phyloP scores from a whole-genome alignment of 2,113 vertebrate genomes.

The Zosterops borbonicus region DNA sequence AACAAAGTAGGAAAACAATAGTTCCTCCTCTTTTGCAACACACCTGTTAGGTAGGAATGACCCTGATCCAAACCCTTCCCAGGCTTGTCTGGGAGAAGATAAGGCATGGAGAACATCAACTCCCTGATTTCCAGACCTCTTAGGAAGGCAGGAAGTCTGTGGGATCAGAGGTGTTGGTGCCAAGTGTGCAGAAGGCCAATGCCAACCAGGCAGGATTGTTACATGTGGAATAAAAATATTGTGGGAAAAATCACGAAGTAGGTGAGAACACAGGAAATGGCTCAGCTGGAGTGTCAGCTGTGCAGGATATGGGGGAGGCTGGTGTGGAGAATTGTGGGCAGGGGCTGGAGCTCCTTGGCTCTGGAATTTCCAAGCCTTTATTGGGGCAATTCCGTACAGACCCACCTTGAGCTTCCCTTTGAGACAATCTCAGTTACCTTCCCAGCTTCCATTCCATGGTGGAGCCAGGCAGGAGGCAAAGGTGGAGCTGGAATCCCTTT shows the following conservation, averaged over 20 bases:
- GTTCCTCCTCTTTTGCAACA: not conserved
- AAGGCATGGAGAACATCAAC: not conserved
- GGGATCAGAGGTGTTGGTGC: not conserved
- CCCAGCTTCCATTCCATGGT: not conserved
- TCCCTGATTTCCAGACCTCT: not conserved
- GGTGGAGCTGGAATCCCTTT: not conserved
- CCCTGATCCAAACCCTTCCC: not conserved
- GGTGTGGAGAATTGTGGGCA: not conserved
- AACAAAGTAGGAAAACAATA: not conserved
- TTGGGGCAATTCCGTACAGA: not conserved
- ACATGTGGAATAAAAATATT: not conserved
- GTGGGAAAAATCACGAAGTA: not conserved
- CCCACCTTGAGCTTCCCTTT: not conserved
- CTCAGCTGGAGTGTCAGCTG: not conserved
- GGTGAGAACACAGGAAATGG: not conserved
- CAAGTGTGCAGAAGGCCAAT: not conserved
- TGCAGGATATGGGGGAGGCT: not conserved
- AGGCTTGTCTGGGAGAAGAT: not conserved
- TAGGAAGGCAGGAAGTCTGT: not conserved
- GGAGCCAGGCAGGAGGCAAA: not conserved
- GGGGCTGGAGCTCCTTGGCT: not conserved
- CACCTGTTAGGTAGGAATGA: not conserved
- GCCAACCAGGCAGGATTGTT: accelerated
- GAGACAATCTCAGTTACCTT: not conserved
- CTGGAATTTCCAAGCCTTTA: not conserved